phyloP scores from a whole-genome alignment of 1,140 invertebrate species.

The Saxidomus purpurata region DNA sequence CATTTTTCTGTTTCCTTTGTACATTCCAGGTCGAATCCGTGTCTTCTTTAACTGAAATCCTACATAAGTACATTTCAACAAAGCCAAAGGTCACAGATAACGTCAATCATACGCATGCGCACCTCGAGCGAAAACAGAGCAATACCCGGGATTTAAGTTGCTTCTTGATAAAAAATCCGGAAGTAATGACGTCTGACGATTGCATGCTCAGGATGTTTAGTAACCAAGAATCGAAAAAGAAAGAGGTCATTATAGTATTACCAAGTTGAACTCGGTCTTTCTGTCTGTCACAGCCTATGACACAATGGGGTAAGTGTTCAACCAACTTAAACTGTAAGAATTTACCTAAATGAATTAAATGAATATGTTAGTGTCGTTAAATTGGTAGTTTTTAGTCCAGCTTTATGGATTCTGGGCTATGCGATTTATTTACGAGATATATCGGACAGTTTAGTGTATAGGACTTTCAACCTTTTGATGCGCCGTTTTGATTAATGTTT shows the following conservation, averaged over 20 bases:
- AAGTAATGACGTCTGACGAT: slow-evolving; percentile 36
- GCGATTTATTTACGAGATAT: too few species aligned
- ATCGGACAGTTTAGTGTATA: too few species aligned
- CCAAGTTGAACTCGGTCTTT: slow-evolving; percentile 30
- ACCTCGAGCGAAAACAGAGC: slow-evolving; percentile 38
- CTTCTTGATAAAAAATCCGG: slow-evolving; percentile 44
- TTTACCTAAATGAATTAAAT: too few species aligned
- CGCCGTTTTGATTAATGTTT: too few species aligned
- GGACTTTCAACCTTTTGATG: too few species aligned
- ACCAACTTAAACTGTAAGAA: too few species aligned
- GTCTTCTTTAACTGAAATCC: slow-evolving; percentile 2
- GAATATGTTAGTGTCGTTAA: too few species aligned
- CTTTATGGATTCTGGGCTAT: too few species aligned
- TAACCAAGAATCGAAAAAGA: background rate
- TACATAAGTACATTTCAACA: background rate
- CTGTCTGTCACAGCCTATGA: too few species aligned
- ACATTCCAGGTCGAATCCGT: slow-evolving; percentile 42
- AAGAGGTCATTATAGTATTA: slow-evolving; percentile 50
- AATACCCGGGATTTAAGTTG: slow-evolving; percentile 53
- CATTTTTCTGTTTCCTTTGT: slow-evolving; percentile 4
- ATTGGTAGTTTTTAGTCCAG: too few species aligned
- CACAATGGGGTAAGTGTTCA: too few species aligned
- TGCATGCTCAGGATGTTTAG: slow-evolving; percentile 29
- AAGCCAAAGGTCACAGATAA: background rate
- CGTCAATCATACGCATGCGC: slow-evolving; percentile 15